Conservation (phyloP, 2,797 vertebrate species). For the Cyprinella venusta region DNA sequence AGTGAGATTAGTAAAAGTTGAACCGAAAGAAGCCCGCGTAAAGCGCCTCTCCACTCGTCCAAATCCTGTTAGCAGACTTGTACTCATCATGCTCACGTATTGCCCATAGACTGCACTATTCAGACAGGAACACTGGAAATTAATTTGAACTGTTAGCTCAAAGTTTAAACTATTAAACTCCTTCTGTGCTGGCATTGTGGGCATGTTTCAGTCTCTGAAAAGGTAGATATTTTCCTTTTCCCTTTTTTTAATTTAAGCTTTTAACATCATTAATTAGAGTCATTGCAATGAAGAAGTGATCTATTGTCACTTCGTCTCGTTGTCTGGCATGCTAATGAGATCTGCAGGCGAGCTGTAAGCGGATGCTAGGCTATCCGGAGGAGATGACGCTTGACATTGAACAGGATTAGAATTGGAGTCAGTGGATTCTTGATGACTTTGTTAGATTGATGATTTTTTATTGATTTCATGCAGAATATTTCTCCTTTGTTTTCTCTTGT, state of each 20-base stretch:
- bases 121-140: conserved; percentile 76
- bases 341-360: conserved; percentile 62
- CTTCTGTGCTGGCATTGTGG: conserved; percentile 56
- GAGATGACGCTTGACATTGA: conserved; percentile 81
- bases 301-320: conserved; percentile 55
- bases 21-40: conserved; percentile 42
- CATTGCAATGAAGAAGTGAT: conserved; percentile 62
- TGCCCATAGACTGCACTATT: conserved; percentile 69
- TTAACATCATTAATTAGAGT: conserved; percentile 68
- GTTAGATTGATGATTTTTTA: conserved; percentile 33
- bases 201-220: conserved; percentile 54
- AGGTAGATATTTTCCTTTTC: conserved; percentile 57
- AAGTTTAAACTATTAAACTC: conserved; percentile 72
- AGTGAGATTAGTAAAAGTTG: conserved; percentile 56
- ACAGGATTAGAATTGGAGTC: conserved; percentile 66
- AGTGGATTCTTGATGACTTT: conserved; percentile 21
- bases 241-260: conserved; percentile 52
- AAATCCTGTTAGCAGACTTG: conserved; percentile 80
- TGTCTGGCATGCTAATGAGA: conserved; percentile 62
- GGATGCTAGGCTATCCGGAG: conserved; percentile 53
- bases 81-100: conserved; percentile 68
- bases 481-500: background rate
- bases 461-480: conserved; percentile 26
- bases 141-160: conserved; percentile 81
- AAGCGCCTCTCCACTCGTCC: conserved; percentile 64